Conservation (phyloP, 1,140 invertebrate species). For the Panagrolaimus sp. region DNA sequence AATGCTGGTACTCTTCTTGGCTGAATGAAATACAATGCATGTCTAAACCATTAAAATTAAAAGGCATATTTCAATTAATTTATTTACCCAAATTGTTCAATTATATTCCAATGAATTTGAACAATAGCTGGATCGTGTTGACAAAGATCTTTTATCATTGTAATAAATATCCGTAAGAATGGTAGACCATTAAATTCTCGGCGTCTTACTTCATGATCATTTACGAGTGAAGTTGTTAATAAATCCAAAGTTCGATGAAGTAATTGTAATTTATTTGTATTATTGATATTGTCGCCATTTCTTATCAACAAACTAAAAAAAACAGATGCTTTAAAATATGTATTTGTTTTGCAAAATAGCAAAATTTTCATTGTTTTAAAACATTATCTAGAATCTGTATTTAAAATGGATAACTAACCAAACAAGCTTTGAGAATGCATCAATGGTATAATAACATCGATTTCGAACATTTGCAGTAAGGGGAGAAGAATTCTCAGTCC, state of each 20-base stretch:
- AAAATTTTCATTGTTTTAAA: not conserved
- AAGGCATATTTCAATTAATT: not conserved
- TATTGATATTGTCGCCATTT: slow-evolving; percentile 71
- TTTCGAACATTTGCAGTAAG: slow-evolving; percentile 66
- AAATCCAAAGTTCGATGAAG: slow-evolving; percentile 91
- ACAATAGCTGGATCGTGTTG: slow-evolving; percentile 83
- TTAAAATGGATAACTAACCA: slow-evolving; percentile 17
- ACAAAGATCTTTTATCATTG: slow-evolving; percentile 92
- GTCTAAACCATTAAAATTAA: not conserved
- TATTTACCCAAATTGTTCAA: slow-evolving; percentile 63
- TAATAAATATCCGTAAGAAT: slow-evolving; percentile 92
- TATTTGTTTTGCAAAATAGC: not conserved
- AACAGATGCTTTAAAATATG: slow-evolving; percentile 60
- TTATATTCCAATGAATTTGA: slow-evolving; percentile 76
- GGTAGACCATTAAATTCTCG: slow-evolving; percentile 90
- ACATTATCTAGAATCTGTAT: not conserved
- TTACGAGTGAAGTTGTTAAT: slow-evolving; percentile 82
- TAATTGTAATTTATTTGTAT: slow-evolving; percentile 88
- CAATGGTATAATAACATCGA: slow-evolving; percentile 89
- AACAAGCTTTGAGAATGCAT: slow-evolving; percentile 55
- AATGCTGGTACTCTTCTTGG: slow-evolving; percentile 94
- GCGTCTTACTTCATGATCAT: slow-evolving; percentile 80
- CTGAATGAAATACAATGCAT: slow-evolving; percentile 61
- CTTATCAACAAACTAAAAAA: slow-evolving; percentile 91
- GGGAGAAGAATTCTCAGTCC: slow-evolving; percentile 60